phyloP scores from a whole-genome alignment of 2,113 vertebrate species.

The Saguinus imperator region DNA sequence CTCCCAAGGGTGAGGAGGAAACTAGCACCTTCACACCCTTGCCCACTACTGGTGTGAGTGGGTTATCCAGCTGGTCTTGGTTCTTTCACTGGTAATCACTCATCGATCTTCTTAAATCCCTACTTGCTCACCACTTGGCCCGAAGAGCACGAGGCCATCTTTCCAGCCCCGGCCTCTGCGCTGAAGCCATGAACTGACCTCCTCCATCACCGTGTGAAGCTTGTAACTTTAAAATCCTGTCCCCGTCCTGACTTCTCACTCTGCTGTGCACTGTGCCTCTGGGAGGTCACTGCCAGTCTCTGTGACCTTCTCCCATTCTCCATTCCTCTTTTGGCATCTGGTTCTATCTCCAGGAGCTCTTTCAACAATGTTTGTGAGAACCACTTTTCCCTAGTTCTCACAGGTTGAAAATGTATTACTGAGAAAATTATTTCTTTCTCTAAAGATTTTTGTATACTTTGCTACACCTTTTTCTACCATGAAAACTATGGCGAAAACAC shows the following conservation, averaged over 20 bases:
- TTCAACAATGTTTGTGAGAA: background rate
- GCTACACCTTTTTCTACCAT: background rate
- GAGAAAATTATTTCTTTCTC: background rate
- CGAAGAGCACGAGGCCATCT: fast-evolving
- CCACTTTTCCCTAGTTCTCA: background rate
- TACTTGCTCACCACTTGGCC: background rate
- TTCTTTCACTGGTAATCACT: background rate
- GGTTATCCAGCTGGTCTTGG: background rate
- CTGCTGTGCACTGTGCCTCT: background rate
- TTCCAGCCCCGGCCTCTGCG: background rate
- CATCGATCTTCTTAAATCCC: background rate
- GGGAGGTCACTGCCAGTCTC: background rate
- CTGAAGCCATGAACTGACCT: too few relatives aligned
- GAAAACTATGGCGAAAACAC: background rate
- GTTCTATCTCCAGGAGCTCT: background rate
- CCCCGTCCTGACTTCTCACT: too few relatives aligned
- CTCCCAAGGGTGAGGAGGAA: background rate
- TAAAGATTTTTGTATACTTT: background rate
- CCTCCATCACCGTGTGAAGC: background rate
- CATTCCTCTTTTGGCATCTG: background rate
- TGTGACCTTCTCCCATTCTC: background rate
- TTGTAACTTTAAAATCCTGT: background rate
- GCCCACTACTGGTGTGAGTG: fast-evolving
- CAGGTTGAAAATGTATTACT: background rate
- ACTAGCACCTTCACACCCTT: too few relatives aligned